Conservation (phyloP, 2,888 invertebrate species). For the Heteromurus nitidus region DNA sequence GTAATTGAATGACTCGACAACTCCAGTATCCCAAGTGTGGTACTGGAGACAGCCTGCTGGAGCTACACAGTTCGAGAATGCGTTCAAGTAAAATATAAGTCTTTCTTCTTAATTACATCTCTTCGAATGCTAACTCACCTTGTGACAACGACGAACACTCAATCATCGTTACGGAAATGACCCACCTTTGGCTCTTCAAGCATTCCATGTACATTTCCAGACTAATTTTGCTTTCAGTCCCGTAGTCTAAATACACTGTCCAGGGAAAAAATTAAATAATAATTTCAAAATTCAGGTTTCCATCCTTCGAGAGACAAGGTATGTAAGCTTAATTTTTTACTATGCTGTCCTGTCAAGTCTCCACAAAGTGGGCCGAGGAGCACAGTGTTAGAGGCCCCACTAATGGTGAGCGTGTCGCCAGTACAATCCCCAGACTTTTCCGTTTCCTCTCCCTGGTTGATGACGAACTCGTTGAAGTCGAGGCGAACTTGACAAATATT, state of each 20-base stretch:
- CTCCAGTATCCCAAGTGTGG: conserved; percentile 65
- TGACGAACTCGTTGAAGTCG: conserved; percentile 66
- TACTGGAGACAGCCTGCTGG: conserved; percentile 71
- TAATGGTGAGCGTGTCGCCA: conserved; percentile 64
- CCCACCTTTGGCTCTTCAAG: conserved; percentile 61
- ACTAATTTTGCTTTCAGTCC: conserved; percentile 63
- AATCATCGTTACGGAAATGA: conserved; percentile 69
- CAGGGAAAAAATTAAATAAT: too few relatives aligned
- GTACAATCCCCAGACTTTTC: conserved; percentile 55
- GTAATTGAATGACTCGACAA: conserved; percentile 68
- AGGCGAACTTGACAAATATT: conserved; percentile 71
- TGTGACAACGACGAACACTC: conserved; percentile 66
- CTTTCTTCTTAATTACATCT: neutral
- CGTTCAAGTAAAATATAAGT: conserved; percentile 1
- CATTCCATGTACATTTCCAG: conserved; percentile 53
- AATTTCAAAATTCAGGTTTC: neutral
- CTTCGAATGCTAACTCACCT: neutral
- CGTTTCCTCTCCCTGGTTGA: conserved; percentile 66
- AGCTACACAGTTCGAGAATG: too few relatives aligned
- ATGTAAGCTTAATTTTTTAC: conserved; percentile 43
- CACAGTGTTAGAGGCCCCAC: conserved; percentile 62
- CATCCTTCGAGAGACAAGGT: neutral
- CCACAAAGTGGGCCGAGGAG: conserved; percentile 68
- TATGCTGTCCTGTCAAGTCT: conserved; percentile 67
- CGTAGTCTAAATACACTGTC: conserved; percentile 72